phyloP scores from a whole-genome alignment of 2,888 invertebrate genomes.

The Congeria kusceri region DNA sequence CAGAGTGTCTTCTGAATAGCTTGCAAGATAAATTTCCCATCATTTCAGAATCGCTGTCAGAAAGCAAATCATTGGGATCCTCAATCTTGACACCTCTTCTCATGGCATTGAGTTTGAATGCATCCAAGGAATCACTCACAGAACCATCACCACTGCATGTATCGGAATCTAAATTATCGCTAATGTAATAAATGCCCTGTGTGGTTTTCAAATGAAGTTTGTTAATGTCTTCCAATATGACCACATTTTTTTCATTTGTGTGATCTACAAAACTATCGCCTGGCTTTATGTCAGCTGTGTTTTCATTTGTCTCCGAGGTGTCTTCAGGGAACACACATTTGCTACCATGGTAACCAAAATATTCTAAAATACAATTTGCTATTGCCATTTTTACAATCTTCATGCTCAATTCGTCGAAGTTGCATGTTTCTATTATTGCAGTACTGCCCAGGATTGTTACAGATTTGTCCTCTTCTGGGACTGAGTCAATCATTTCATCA shows the following conservation, averaged over 20 bases:
- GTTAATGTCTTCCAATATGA: neutral
- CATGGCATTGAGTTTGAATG: slow-evolving; percentile 49
- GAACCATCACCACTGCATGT: slow-evolving; percentile 30
- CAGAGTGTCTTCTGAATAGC: neutral
- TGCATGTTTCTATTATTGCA: no score
- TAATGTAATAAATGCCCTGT: neutral
- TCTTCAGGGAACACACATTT: no score
- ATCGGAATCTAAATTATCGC: slow-evolving; percentile 32
- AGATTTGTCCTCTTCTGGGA: no score
- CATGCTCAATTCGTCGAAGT: no score
- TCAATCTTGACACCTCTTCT: slow-evolving; percentile 42
- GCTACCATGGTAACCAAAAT: no score
- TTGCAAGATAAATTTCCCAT: neutral
- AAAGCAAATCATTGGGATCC: slow-evolving; percentile 29
- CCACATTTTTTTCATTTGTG: no score
- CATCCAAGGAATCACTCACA: slow-evolving; percentile 40
- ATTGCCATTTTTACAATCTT: no score
- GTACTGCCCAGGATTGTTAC: no score
- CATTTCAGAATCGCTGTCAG: slow-evolving; percentile 51
- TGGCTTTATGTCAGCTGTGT: neutral
- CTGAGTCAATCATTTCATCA: no score
- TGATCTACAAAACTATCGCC: no score
- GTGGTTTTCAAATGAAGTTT: neutral
- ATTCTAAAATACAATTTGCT: no score
- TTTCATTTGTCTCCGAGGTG: no score